Conservation (phyloP, 1,140 invertebrate genomes). For the Panulirus ornatus region DNA sequence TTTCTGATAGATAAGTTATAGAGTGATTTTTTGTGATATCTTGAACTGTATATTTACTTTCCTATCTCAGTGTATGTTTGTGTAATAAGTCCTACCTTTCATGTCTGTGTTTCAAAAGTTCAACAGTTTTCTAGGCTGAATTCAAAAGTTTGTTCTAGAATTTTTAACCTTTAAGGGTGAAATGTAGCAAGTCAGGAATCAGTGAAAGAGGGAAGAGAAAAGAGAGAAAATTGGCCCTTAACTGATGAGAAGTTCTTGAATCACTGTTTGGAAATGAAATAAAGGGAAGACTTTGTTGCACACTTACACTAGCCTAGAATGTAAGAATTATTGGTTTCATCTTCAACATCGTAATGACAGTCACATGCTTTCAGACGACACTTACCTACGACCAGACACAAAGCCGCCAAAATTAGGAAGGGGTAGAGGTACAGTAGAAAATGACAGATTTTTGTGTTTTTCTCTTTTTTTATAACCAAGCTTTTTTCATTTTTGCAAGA, state of each 20-base stretch:
- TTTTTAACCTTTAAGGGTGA: too few relatives aligned
- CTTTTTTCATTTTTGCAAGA: slow-evolving; percentile 44
- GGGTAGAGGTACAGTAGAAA: slow-evolving; percentile 68
- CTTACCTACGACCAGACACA: slow-evolving; percentile 66
- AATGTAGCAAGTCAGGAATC: background rate
- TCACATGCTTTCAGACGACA: slow-evolving; percentile 70
- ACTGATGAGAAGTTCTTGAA: background rate
- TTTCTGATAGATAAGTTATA: background rate
- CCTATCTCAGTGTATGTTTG: background rate
- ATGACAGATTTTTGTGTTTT: slow-evolving; percentile 45
- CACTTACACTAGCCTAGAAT: slow-evolving; percentile 27
- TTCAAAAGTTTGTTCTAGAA: background rate
- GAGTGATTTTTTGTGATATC: background rate
- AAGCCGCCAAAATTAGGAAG: slow-evolving; percentile 71
- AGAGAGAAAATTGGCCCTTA: background rate
- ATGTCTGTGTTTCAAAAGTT: background rate
- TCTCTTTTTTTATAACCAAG: slow-evolving; percentile 41
- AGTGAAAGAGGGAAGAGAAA: background rate
- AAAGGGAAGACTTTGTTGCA: slow-evolving; percentile 12
- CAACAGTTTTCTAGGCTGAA: background rate
- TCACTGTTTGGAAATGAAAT: background rate
- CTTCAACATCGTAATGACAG: slow-evolving; percentile 44
- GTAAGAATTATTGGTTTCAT: slow-evolving; percentile 17
- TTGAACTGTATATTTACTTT: background rate
- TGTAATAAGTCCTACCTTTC: slow-evolving; percentile 19